phyloP scores from a whole-genome alignment of 2,888 invertebrate genomes.

The Eucera pruinosa region DNA sequence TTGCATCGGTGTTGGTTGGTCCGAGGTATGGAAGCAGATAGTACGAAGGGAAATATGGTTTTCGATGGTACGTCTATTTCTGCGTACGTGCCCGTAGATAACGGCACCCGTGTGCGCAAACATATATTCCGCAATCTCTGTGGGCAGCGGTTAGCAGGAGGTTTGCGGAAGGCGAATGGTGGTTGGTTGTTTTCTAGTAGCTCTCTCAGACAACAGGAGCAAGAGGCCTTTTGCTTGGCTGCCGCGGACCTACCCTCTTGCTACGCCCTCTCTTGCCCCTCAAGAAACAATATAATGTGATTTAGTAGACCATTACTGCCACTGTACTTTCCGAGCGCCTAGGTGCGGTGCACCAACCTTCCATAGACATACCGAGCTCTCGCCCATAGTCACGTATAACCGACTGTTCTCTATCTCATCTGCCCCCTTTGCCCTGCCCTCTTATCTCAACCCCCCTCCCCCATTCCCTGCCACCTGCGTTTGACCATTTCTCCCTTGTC shows the following conservation, averaged over 20 bases:
- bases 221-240: constrained; percentile 56
- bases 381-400: constrained; percentile 72
- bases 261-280: constrained; percentile 66
- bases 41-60: constrained; percentile 26
- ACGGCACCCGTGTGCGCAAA: constrained; percentile 29
- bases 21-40: background rate
- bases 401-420: constrained; percentile 72
- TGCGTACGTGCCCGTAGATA: constrained; percentile 43
- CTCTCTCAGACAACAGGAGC: constrained; percentile 50
- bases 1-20: background rate
- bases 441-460: constrained; percentile 25
- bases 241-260: constrained; percentile 54
- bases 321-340: constrained; percentile 79
- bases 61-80: constrained; percentile 39
- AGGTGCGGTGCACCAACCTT: constrained; percentile 72
- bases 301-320: constrained; percentile 82
- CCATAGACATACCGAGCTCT: constrained; percentile 67
- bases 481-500: background rate
- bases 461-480: background rate
- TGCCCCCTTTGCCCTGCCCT: constrained; percentile 29
- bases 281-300: constrained; percentile 83
- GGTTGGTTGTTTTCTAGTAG: constrained; percentile 55
- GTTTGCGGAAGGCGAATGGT: constrained; percentile 10
- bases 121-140: constrained; percentile 68
- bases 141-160: constrained; percentile 51